Evolutionary conservation across 2,888 invertebrate species (phyloP), one percentile per base, ranked within the genome.

Genomic region (Sinotaia quadrata): DNA sequence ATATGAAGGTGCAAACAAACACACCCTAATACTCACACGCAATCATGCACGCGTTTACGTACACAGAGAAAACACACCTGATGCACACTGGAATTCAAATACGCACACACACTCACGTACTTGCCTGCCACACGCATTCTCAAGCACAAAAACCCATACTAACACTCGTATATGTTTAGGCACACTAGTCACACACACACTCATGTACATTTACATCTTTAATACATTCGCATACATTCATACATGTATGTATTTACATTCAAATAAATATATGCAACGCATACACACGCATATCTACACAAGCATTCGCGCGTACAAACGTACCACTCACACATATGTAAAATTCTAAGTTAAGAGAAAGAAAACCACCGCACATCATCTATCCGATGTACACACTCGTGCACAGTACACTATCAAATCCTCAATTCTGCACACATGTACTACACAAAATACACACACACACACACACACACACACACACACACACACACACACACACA

Each of bases 381-480:
- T 18, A 31, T 4, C 56, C 31, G 18, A 56, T 34, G 21, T 21
- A 33, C 56, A 56, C 33, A 33, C 56, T n/a, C 56, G 34, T 34
- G 34, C 56, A 31, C 56, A 29, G n/a, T 34, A 27, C 33, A 4
- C 33, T 18, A 31, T 21, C 56, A 33, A 31, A 31, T 34, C 1
- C 56, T 33, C 56, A 31, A 27, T 12, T 12, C 12, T 21, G 34
- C 33, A 31, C 33, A 31, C n/a, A n/a, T n/a, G n/a, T n/a, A n/a
- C n/a, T n/a, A n/a, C n/a, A n/a, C n/a, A n/a, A n/a, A n/a, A n/a
- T n/a, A n/a, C n/a, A n/a, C n/a, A n/a, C n/a, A n/a, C n/a, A n/a
- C n/a, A n/a, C n/a, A n/a, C n/a, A n/a, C 56, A 24, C 31, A 56
- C 56, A 56, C 56, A 31, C 56, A 56, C 33, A 31, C 12, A 56